Percentiles rank a stretch among this genome's conserved stretches.
Conservation (phyloP, 2,888 invertebrate species). For the Chorisops tibialis region DNA sequence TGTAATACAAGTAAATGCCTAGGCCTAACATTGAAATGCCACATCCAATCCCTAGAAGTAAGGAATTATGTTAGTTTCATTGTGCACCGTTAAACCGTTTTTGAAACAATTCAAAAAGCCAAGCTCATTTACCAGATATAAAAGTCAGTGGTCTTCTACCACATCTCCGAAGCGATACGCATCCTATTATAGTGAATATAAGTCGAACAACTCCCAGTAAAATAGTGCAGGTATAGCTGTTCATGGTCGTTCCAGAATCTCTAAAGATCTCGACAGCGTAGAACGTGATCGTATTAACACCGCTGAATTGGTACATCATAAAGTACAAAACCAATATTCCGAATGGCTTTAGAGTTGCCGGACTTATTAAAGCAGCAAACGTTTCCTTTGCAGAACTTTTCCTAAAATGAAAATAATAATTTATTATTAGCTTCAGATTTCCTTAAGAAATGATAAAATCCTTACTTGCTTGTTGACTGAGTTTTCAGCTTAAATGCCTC, state of each 20-base stretch:
- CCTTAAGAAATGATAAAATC: background rate
- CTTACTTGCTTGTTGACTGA: conserved; percentile 54
- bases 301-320: conserved; percentile 68
- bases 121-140: conserved; percentile 55
- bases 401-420: conserved; percentile 19
- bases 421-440: background rate
- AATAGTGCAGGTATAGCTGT: conserved; percentile 61
- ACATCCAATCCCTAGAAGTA: conserved; percentile 57
- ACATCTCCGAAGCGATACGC: conserved; percentile 59
- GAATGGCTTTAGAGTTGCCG: conserved; percentile 64
- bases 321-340: conserved; percentile 62
- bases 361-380: conserved; percentile 57
- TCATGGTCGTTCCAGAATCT: conserved; percentile 58
- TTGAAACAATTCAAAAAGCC: background rate
- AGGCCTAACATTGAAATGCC: conserved; percentile 62
- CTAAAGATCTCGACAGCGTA: conserved; percentile 66
- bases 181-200: conserved; percentile 61
- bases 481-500: conserved; percentile 62
- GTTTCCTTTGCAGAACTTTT: conserved; percentile 51
- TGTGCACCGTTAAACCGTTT: too few species aligned
- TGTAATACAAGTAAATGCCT: conserved; percentile 60
- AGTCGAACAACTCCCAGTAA: conserved; percentile 60
- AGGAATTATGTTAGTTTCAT: too few species aligned
- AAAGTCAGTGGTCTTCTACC: conserved; percentile 64
- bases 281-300: conserved; percentile 66